Conservation (phyloP, 2,113 vertebrate genomes). For the Paradoxurus hermaphroditus region DNA sequence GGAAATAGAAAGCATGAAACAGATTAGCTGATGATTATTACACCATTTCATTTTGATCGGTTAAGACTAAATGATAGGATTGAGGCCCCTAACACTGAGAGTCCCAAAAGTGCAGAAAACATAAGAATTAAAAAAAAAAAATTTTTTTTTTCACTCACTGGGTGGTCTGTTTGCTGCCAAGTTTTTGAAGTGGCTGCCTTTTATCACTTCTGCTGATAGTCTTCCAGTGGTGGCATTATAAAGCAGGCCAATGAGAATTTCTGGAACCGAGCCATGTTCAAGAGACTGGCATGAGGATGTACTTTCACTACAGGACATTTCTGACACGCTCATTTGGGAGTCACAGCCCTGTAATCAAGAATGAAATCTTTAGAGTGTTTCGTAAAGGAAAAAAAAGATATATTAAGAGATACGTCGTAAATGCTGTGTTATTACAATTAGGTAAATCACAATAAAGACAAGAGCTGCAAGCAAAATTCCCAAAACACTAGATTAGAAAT, state of each 20-base stretch:
- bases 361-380: conserved; percentile 49
- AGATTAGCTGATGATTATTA: conserved; percentile 81
- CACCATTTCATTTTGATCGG: conserved; percentile 76
- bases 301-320: conserved; percentile 94
- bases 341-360: conserved; percentile 89
- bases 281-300: conserved; percentile 95
- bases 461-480: not conserved
- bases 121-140: conserved; percentile 71
- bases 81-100: conserved; percentile 67
- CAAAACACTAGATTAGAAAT: conserved; percentile 9
- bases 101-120: conserved; percentile 74
- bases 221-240: conserved; percentile 98
- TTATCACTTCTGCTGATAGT: conserved; percentile 98
- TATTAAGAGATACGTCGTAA: conserved; percentile 2
- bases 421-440: not conserved
- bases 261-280: conserved; percentile 91
- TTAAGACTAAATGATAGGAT: conserved; percentile 78
- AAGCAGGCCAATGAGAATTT: conserved; percentile 96
- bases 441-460: not conserved
- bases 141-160: conserved; percentile 91
- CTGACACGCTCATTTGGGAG: conserved; percentile 95
- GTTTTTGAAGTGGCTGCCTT: conserved; percentile 99
- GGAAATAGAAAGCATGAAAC: conserved; percentile 83
- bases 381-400: not conserved
- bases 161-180: conserved; percentile 97